phyloP scores from a whole-genome alignment of 2,888 invertebrate species.

The Oegoconia quadripuncta region DNA sequence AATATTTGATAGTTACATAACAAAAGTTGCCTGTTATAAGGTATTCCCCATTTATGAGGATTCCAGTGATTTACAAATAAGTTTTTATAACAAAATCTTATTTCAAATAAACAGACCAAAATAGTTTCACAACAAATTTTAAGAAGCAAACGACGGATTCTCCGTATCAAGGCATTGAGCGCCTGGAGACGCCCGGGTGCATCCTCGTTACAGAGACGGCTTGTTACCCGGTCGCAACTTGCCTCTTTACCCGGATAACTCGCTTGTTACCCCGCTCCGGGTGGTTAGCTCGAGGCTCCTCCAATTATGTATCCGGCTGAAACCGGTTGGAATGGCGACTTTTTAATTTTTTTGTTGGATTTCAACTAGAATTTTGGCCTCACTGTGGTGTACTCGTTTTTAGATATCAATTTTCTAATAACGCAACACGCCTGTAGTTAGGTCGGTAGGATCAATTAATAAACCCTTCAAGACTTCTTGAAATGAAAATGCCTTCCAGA shows the following conservation, averaged over 20 bases:
- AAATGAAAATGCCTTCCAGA: too few relatives aligned
- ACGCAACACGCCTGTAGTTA: too few relatives aligned
- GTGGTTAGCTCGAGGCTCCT: slow-evolving; percentile 71
- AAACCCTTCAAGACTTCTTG: too few relatives aligned
- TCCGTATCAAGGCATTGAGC: slow-evolving; percentile 1
- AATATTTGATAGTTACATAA: too few relatives aligned
- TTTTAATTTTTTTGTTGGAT: slow-evolving; percentile 33
- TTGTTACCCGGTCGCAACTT: slow-evolving; percentile 38
- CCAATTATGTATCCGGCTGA: slow-evolving; percentile 70
- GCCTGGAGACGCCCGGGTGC: slow-evolving; percentile 35
- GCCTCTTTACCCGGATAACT: slow-evolving; percentile 26
- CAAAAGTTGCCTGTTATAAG: too few relatives aligned
- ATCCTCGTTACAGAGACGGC: slow-evolving; percentile 48
- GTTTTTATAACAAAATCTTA: too few relatives aligned
- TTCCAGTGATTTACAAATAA: too few relatives aligned
- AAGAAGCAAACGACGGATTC: too few relatives aligned
- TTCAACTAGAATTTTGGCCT: neutral
- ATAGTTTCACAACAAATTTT: too few relatives aligned
- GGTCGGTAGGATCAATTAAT: too few relatives aligned
- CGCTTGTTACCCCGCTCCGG: slow-evolving; percentile 67
- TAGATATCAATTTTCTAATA: neutral
- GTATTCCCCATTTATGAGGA: too few relatives aligned
- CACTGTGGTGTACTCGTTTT: neutral
- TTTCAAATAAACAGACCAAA: neutral
- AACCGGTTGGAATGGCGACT: slow-evolving; percentile 59